Conservation (phyloP, 2,888 invertebrate genomes). For the Parascotia fuliginaria region DNA sequence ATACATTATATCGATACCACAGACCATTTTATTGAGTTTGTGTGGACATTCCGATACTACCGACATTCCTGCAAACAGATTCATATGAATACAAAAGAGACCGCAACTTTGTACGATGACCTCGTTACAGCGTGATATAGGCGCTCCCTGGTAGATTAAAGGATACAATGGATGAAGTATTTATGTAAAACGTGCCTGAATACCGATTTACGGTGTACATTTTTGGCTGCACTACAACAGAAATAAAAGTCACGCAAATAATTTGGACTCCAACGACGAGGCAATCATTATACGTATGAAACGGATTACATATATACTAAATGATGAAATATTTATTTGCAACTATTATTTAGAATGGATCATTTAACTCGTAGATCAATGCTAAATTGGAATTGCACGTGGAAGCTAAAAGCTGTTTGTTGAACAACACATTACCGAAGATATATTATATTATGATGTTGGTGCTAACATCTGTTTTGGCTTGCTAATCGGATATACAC, state of each 20-base stretch:
- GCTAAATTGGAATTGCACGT: conserved; percentile 30
- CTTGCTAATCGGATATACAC: conserved; percentile 1
- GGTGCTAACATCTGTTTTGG: conserved; percentile 14
- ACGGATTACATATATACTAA: conserved; percentile 6
- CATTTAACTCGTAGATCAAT: conserved; percentile 30
- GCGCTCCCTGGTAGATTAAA: conserved; percentile 49
- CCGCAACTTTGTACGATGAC: conserved; percentile 37
- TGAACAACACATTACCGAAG: conserved; percentile 13
- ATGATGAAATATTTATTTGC: conserved; percentile 19
- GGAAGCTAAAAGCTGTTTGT: conserved; percentile 30
- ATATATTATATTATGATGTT: conserved; percentile 4
- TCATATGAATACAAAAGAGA: conserved; percentile 30
- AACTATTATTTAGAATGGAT: conserved; percentile 21
- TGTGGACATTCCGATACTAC: conserved; percentile 30
- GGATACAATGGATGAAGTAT: conserved; percentile 56
- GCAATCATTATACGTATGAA: conserved; percentile 8
- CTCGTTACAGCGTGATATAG: conserved; percentile 44
- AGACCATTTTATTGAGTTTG: conserved; percentile 34
- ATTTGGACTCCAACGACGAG: conserved; percentile 3
- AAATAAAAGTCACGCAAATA: background rate
- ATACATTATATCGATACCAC: conserved; percentile 26
- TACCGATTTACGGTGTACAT: conserved; percentile 52
- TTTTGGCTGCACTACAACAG: conserved; percentile 8
- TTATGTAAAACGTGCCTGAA: conserved; percentile 54
- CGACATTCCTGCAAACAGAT: conserved; percentile 42